A percentile compares a stretch with the other conserved stretches of the same genome.
phyloP scores from a whole-genome alignment of 2,888 invertebrate genomes.

The Andricus curvator region DNA sequence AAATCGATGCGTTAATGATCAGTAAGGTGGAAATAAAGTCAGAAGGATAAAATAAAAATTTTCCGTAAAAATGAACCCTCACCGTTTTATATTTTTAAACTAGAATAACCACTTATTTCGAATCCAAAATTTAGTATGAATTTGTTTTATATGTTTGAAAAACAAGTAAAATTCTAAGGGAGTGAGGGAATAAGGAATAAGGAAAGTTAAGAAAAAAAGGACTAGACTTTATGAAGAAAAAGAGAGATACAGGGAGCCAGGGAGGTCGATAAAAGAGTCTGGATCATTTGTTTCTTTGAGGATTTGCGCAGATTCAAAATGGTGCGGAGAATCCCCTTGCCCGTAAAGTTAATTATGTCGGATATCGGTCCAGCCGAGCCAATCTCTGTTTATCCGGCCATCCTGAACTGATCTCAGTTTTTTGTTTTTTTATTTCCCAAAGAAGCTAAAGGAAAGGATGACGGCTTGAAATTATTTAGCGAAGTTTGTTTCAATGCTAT shows the following conservation, averaged over 20 bases:
- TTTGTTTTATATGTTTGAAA: too few species aligned
- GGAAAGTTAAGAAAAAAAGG: neutral
- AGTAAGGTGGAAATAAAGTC: neutral
- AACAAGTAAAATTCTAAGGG: too few species aligned
- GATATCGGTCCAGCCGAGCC: constrained; percentile 18
- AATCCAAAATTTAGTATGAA: too few species aligned
- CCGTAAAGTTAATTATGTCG: constrained; percentile 34
- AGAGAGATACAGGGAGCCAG: neutral
- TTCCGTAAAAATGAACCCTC: neutral
- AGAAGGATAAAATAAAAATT: neutral
- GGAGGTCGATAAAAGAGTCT: constrained; percentile 21
- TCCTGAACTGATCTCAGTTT: constrained; percentile 14
- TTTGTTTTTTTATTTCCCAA: neutral
- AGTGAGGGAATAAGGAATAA: neutral
- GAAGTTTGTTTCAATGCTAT: neutral
- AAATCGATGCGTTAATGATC: neutral
- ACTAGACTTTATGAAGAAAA: constrained; percentile 28
- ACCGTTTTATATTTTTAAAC: neutral
- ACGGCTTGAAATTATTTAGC: too few species aligned
- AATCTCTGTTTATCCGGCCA: constrained; percentile 26
- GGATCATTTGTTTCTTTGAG: constrained; percentile 27
- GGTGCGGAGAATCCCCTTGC: constrained; percentile 13
- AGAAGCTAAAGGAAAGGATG: neutral
- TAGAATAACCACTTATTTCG: neutral
- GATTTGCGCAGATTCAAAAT: constrained; percentile 36